Evolutionary conservation across 1,140 invertebrate species (phyloP), one percentile per base, ranked within the genome.

Genomic region (Diuraphis noxia): DNA sequence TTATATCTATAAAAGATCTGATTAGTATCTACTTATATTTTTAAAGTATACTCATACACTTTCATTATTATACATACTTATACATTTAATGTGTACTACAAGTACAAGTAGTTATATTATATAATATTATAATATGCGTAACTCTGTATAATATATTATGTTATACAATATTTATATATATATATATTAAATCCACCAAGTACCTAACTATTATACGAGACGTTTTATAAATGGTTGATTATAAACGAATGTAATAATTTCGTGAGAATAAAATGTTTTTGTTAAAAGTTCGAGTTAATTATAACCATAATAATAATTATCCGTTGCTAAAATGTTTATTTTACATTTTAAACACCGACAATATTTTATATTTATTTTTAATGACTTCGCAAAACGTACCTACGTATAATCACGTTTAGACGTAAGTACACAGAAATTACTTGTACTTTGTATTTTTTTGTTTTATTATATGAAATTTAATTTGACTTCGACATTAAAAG

Each of bases 191-290:
- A n/a, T n/a, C n/a, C n/a, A n/a, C n/a, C n/a, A n/a, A n/a, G n/a
- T 41, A 4, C 19, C 19, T 41, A 84, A 9, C 3, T 46, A 46
- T 85, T 84, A 43, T 25, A 46, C 7, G n/a, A 84, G n/a, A 46
- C 23, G 41, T 84, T 84, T 84, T 43, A 41, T 84, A 84, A 84
- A 84, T 46, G 82, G 30, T 84, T 46, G 41, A 9, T 84, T 84
- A 46, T 84, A 84, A 34, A n/a, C 17, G 10, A 43, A n/a, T 21
- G 30, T 84, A 84, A 84, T 5, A 34, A 84, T 46, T 84, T n/a
- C 82, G 30, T 84, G 82, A 34, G 82, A 84, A 84, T 84, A 41
- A 84, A 84, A 43, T 84, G 36, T 34, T 43, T 84, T 43, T 43
- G 5, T 72, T 72, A 17, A n/a, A 17, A 72, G 17, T 43, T 84